Base-by-base conservation (phyloP, 2,113 vertebrate genomes). In the Entelurus aequoreus region DNA sequence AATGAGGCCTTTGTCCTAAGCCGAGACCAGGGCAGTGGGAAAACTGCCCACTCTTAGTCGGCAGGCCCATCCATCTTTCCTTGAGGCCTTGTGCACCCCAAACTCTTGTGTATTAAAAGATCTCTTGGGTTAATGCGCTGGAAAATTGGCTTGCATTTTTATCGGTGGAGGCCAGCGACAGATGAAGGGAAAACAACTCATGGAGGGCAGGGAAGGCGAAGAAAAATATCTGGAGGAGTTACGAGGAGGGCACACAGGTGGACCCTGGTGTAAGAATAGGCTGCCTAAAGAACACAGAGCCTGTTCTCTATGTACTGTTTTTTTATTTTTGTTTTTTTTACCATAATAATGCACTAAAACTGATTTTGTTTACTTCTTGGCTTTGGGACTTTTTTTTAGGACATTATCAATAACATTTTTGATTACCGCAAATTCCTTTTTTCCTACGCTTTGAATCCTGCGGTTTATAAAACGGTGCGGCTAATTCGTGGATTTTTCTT, bases 61-160 rank as follows among this genome's bases (percentile, higher is more conserved):
- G 85, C 93, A 93, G 90, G 89, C 91, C 90, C 93, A 97, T 98
- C 94, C 94, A 95, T 98, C 95, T 97, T 91, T 94, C 90, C 65
- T 74, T 79, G 86, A 87, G 88, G 88, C 93, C 90, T 90, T 85
- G 88, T 90, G 84, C 86, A 83, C 85, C 83, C 7, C 7, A 90
- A 87, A 86, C 86, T 86, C 84, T 85, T 91, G 86, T 91, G 92
- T 90, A 93, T 93, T 90, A 91, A 94, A 28, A 94, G 93, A 93
- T 94, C 91, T 94, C 91, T 90, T 66, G 89, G 92, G 94, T 98
- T 99, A 99, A 99, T 96, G 95, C 94, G 91, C 95, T 98, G 96
- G 95, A 99, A 98, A 98, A 98, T 98, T 99, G 94, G 92, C 92
- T 93, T 94, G 93, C 94, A 93, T 97, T 96, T 96, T 95, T 94